These are phyloP conservation scores for Rattus rattus DNA, from an alignment of 2,113 vertebrate genomes.

Conservation along the genomic window DNA sequence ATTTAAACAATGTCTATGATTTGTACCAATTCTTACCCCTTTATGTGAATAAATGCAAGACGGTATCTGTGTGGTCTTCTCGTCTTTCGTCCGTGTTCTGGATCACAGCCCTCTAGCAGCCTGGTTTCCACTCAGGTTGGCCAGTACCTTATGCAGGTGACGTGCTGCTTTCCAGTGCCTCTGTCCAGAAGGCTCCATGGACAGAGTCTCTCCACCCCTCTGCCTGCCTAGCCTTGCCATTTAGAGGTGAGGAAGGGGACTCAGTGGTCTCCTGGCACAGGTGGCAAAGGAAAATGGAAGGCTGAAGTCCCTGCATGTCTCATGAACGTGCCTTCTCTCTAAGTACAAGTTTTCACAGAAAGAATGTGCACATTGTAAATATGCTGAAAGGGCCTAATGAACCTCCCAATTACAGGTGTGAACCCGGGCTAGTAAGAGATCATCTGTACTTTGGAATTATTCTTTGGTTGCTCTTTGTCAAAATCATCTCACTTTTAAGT, in stretches of 20 bases:
- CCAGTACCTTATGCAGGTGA: background rate
- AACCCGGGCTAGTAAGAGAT: background rate
- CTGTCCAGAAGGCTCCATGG: background rate
- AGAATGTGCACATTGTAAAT: background rate
- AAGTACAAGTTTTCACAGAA: conserved; percentile 40
- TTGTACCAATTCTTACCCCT: conserved; percentile 78
- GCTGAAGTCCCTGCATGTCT: background rate
- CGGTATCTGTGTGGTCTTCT: conserved; percentile 74
- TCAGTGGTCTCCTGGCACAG: background rate
- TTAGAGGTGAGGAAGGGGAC: background rate
- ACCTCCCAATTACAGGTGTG: background rate
- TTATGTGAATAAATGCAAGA: conserved; percentile 84
- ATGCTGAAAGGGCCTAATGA: background rate
- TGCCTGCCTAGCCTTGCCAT: background rate
- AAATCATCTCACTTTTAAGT: conserved; percentile 1
- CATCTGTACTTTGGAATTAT: conserved; percentile 5
- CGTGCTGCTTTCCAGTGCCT: background rate
- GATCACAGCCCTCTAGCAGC: background rate
- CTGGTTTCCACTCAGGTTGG: background rate
- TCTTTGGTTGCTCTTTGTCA: conserved; percentile 42
- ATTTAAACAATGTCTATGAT: conserved; percentile 81
- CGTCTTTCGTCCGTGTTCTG: conserved; percentile 30
- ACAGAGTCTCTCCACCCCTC: background rate
- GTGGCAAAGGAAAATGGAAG: conserved; percentile 28
- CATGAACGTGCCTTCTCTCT: background rate